Evolutionary conservation across 2,888 invertebrate species (phyloP).

Genomic region (Dione juno): DNA sequence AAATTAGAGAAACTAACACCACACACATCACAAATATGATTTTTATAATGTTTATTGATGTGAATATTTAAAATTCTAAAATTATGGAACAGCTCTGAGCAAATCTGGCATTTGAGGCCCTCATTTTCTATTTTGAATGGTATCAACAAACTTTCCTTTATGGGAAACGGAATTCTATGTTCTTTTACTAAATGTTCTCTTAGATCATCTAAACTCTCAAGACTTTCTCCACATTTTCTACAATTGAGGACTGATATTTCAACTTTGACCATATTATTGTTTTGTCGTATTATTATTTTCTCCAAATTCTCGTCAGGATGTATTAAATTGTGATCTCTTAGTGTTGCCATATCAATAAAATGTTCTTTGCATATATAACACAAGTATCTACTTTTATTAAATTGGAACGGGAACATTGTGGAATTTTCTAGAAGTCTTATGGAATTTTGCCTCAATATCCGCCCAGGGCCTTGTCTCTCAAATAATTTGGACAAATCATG

Average conservation of each 20-base stretch:
- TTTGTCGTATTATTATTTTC: constrained; percentile 67
- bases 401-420: constrained; percentile 70
- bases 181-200: constrained; percentile 55
- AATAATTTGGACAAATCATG: constrained; percentile 56
- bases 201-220: constrained; percentile 53
- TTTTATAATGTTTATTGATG: constrained; percentile 72
- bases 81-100: constrained; percentile 57
- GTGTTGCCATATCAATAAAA: constrained; percentile 58
- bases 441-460: constrained; percentile 64
- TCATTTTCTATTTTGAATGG: constrained; percentile 65
- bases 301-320: constrained; percentile 64
- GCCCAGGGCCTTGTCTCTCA: constrained; percentile 62
- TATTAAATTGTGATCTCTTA: constrained; percentile 56
- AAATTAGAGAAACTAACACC: constrained; percentile 70
- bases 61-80: constrained; percentile 71
- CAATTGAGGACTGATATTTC: constrained; percentile 67
- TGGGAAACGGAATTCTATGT: constrained; percentile 57
- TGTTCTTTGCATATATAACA: constrained; percentile 74
- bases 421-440: constrained; percentile 80
- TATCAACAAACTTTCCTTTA: constrained; percentile 62
- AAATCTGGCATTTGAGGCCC: constrained; percentile 65
- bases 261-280: constrained; percentile 69
- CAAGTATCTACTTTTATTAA: constrained; percentile 70
- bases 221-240: constrained; percentile 56
- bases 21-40: constrained; percentile 72